These are phyloP conservation scores for Pammene aurita DNA, from an alignment of 2,888 invertebrate species.

Conservation along the genomic window DNA sequence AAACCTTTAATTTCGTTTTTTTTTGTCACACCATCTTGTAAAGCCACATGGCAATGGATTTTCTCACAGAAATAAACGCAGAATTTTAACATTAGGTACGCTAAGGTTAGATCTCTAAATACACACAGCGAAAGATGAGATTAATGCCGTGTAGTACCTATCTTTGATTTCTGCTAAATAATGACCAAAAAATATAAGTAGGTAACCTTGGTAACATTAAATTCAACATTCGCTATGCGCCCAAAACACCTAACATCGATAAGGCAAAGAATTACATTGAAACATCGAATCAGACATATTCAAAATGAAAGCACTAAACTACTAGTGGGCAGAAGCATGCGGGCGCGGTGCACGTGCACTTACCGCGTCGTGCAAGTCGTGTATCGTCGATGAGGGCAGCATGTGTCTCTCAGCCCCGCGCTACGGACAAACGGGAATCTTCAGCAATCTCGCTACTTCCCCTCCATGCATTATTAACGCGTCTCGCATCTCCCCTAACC, in stretches of 20 bases:
- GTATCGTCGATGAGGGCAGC: conserved; percentile 83
- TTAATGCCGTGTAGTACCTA: neutral
- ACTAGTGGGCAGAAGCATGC: conserved; percentile 60
- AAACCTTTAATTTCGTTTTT: neutral
- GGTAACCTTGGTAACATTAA: neutral
- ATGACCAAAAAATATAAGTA: too few species aligned
- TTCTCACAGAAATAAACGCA: neutral
- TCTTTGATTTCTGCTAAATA: too few species aligned
- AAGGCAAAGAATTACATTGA: conserved; percentile 34
- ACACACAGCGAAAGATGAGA: conserved; percentile 15
- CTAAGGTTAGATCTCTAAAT: neutral
- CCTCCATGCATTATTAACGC: conserved; percentile 23
- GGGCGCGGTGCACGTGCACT: conserved; percentile 63
- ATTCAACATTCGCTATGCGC: conserved; percentile 11
- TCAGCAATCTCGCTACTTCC: conserved; percentile 77
- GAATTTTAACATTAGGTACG: neutral
- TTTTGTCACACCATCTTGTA: neutral
- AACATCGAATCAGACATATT: conserved; percentile 34
- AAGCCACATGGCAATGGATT: neutral
- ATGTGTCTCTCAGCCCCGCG: conserved; percentile 80
- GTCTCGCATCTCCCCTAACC: conserved; percentile 17
- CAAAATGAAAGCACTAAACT: conserved; percentile 50
- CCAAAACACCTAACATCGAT: conserved; percentile 28
- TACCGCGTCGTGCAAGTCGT: conserved; percentile 84
- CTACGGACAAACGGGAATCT: conserved; percentile 77